phyloP scores from a whole-genome alignment of 2,113 vertebrate genomes.

The Halcyon senegalensis region DNA sequence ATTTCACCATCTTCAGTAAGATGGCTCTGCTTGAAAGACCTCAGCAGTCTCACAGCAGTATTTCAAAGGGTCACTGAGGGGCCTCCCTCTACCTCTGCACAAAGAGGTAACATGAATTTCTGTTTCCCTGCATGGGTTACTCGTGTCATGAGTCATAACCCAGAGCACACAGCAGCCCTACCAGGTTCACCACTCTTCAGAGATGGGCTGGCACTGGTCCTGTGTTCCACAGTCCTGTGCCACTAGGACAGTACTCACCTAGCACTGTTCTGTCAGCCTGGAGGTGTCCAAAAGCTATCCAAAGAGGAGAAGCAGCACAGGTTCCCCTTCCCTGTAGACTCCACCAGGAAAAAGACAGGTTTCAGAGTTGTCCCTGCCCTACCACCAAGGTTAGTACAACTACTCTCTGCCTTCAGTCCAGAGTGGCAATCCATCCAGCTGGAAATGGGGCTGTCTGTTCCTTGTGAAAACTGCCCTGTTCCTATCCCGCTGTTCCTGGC shows the following conservation, averaged over 20 bases:
- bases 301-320: not conserved
- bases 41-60: not conserved
- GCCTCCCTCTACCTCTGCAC: not conserved
- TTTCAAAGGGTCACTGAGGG: not conserved
- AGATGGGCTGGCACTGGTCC: not conserved
- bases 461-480: not conserved
- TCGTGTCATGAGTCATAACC: not conserved
- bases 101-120: not conserved
- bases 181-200: not conserved
- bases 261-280: not conserved
- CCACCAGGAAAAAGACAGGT: rapidly evolving
- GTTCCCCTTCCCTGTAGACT: not conserved
- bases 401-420: not conserved
- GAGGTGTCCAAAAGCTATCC: not conserved
- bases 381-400: not conserved
- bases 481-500: not conserved
- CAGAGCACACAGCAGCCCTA: not conserved
- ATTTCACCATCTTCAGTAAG: not conserved
- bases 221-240: not conserved
- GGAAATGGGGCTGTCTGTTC: not conserved
- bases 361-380: not conserved
- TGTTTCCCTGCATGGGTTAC: not conserved
- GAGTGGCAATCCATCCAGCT: not conserved
- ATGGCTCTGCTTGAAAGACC: not conserved
- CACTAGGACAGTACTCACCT: not conserved